Evolutionary conservation across 2,113 vertebrate genomes (phyloP), one percentile per base, ranked within the genome.

Genomic region (Symphodus melops): DNA sequence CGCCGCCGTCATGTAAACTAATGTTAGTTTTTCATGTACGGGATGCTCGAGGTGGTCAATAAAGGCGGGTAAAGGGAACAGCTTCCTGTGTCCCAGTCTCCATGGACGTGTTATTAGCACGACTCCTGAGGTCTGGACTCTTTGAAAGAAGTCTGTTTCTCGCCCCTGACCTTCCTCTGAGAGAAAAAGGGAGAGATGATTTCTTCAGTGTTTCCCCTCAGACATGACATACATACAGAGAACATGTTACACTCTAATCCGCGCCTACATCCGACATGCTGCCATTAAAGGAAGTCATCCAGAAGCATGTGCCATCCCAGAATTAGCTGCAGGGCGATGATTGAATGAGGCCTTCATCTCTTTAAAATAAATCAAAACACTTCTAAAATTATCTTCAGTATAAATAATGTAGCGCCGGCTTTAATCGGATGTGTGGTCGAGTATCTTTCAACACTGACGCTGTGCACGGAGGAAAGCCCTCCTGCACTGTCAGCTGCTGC

Each of bases 291-390:
- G 41, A 68, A 56, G 46, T 77, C 46, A 60, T 76, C 49, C 6
- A 44, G 23, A 66, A 63, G 75, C 54, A 75, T 53, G 55, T 79
- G 79, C 82, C 59, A 71, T 60, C 71, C 70, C 61, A 19, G 70
- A 77, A 69, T 60, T 39, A 76, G 75, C 54, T 76, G 3, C 2
- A 81, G 76, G 86, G 63, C 70, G 56, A 77, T 63, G 62, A 82
- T 82, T 79, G 84, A 59, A 82, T 80, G 56, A 37, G 20, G 52
- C n/a, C 33, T 84, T 77, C 68, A 64, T 80, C 41, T 1, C 72
- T 82, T 84, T 58, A 79, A 69, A 60, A 88, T 82, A 59, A 85
- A 84, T 84, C 72, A 86, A 86, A 87, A 82, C 66, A 83, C 72
- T 79, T 82, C 77, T 79, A 80, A 86, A 81, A 83, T 75, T 53